These are phyloP conservation scores for Chrysaora quinquecirrha DNA, from an alignment of 30 jellyfish, hydroid and myxozoan species.

Conservation along the genomic window DNA sequence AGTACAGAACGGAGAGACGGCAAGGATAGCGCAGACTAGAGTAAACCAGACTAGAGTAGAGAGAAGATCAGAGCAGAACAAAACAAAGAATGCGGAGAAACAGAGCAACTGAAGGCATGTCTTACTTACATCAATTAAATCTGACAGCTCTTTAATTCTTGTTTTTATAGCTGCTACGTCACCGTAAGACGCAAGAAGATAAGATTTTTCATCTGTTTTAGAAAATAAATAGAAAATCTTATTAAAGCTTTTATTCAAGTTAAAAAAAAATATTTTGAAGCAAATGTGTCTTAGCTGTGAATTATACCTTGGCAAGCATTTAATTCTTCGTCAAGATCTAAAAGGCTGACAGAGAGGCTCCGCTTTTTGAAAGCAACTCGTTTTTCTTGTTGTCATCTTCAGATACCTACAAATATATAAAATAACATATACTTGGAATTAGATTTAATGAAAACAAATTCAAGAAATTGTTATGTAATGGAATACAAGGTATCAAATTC, in stretches of 20 bases:
- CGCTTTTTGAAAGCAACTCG: conserved; percentile 63
- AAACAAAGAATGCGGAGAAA: not conserved
- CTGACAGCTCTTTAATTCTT: conserved; percentile 28
- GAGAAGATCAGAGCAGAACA: too few relatives aligned
- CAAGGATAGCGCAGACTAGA: not conserved
- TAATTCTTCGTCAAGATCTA: conserved; percentile 76
- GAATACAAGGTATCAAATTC: too few relatives aligned
- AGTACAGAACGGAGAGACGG: too few relatives aligned
- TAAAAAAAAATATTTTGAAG: too few relatives aligned
- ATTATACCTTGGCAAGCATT: conserved; percentile 82
- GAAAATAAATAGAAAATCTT: too few relatives aligned
- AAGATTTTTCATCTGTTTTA: conserved; percentile 71
- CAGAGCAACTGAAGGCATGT: not conserved
- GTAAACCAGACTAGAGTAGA: too few relatives aligned
- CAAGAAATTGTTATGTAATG: too few relatives aligned
- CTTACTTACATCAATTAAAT: not conserved
- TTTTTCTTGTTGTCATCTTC: conserved; percentile 63
- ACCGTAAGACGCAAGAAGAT: conserved; percentile 62
- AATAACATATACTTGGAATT: too few relatives aligned
- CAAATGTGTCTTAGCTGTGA: too few relatives aligned
- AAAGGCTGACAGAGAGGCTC: conserved; percentile 51
- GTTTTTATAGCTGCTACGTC: conserved; percentile 50
- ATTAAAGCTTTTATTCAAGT: too few relatives aligned
- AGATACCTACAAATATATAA: too few relatives aligned
- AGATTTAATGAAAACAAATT: too few relatives aligned